Base-by-base conservation (phyloP, 2,888 invertebrate genomes). In the Xestobium rufovillosum region DNA sequence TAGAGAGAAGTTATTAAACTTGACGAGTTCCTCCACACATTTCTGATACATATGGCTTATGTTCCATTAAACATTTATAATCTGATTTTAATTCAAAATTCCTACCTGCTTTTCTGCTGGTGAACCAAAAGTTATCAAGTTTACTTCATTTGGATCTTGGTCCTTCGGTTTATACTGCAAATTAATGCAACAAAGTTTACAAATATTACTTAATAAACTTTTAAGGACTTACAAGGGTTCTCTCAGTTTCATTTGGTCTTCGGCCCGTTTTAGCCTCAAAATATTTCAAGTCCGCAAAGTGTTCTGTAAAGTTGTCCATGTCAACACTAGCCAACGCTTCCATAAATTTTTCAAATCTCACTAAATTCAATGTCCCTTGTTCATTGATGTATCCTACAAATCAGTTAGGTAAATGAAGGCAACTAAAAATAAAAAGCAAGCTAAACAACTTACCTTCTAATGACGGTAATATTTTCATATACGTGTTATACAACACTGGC, bases 321-420 rank as follows among this genome's bases (percentile, higher is more conserved):
- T 90, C 90, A 44, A 84, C 73, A 41, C 76, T 72, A 28, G 82
- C 75, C 14, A 91, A 64, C 35, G 78, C 79, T 44, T 76, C 73
- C 76, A 91, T 78, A 58, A 88, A 96, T 49, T 75, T 76, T 61
- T 95, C 86, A 65, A 97, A 89, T 38, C 95, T 72, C 26, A 63
- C 65, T 43, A 97, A 68, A 61, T 92, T 86, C 35, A 97, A 64
- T 29, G 73, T 75, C 3, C 97, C 97, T 3, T 75, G 71, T 65
- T 95, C 92, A 65, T 97, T 96, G 44, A 97, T 82, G 58, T 96
- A 96, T 2, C 94, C 90, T 89, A 46, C 32, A 59, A 62, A 42
- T 39, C 40, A 38, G 13, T 29, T 28, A 2, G 10, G 3, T 2
- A 17, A 12, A 23, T 13, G 15, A 34, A 25, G n/a, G n/a, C 17